These are phyloP conservation scores for Oscheius sp. DNA, from an alignment of 2,888 invertebrate genomes.

Conservation along the genomic window DNA sequence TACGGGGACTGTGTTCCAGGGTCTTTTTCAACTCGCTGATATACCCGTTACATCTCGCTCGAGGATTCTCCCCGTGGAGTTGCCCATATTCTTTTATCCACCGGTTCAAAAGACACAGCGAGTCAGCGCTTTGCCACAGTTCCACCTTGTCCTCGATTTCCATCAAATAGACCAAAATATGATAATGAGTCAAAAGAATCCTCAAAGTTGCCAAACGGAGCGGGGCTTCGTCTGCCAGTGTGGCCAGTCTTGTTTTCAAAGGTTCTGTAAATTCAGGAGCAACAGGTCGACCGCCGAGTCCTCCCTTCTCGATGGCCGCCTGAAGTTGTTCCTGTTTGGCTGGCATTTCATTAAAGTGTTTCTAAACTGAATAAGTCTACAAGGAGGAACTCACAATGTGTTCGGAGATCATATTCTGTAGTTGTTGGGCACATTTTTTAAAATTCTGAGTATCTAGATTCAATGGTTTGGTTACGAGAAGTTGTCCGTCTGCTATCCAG, in stretches of 20 bases:
- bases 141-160: slow-evolving; percentile 62
- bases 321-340: slow-evolving; percentile 42
- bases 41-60: slow-evolving; percentile 49
- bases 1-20: slow-evolving; percentile 23
- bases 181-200: slow-evolving; percentile 60
- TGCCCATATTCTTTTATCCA: slow-evolving; percentile 63
- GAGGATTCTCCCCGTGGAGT: slow-evolving; percentile 56
- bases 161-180: slow-evolving; percentile 56
- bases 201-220: slow-evolving; percentile 52
- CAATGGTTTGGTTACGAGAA: slow-evolving; percentile 42
- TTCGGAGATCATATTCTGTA: slow-evolving; percentile 43
- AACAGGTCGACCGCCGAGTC: slow-evolving; percentile 52
- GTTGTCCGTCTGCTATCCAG: slow-evolving; percentile 53
- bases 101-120: slow-evolving; percentile 56
- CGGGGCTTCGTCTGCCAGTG: slow-evolving; percentile 58
- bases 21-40: slow-evolving; percentile 40
- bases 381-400: slow-evolving; percentile 34
- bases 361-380: slow-evolving; percentile 33
- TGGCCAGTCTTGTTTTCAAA: slow-evolving; percentile 51
- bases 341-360: slow-evolving; percentile 48
- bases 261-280: slow-evolving; percentile 59
- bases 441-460: slow-evolving; percentile 46
- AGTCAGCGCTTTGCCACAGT: slow-evolving; percentile 56
- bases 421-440: slow-evolving; percentile 36
- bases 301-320: slow-evolving; percentile 42